Evolutionary conservation across 2,888 invertebrate genomes (phyloP), one percentile per base, ranked within the genome.

Genomic region (Alsophila aescularia): DNA sequence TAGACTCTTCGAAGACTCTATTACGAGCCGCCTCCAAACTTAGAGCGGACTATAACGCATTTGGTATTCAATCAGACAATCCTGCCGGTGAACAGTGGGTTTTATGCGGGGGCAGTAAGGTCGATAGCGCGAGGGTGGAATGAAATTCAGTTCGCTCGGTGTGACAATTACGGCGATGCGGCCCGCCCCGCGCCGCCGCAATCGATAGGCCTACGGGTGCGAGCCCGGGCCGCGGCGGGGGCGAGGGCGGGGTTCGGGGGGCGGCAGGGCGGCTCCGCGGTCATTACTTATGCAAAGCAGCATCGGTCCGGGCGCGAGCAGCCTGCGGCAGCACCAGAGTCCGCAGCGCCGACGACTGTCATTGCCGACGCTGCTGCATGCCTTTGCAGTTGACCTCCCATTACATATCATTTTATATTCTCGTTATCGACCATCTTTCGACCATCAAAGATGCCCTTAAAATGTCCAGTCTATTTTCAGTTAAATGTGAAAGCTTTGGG

Each of bases 121-220:
- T 87, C 78, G 86, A 85, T 83, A 85, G 78, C 77, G 77, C 62
- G 74, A 72, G 84, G 83, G 76, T 75, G 75, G 83, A 83, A 79
- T 73, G 75, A 79, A 82, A 83, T 81, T 82, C 79, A 83, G 83
- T 77, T 85, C 79, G 83, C 83, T 88, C 85, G 81, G 85, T 89
- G 91, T 90, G 91, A 90, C 91, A 91, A 91, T 91, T 90, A 90
- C 87, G 87, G 82, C 87, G 85, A 83, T 87, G 86, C 86, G 85
- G 88, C 87, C 85, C 87, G 87, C 89, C 86, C 90, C 94, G 77
- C 94, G 76, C 93, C 94, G 84, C 88, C 94, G 85, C 94, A 95
- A 87, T 95, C 95, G 68, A 94, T 95, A 75, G 94, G 94, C 67
- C 94, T 95, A 83, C 94, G 93, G 73, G 93, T 92, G 93, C 84